Percentiles rank a stretch among this genome's conserved stretches.
phyloP scores from a whole-genome alignment of 2,888 invertebrate species.

The Parapristionchus giblindavisi region DNA sequence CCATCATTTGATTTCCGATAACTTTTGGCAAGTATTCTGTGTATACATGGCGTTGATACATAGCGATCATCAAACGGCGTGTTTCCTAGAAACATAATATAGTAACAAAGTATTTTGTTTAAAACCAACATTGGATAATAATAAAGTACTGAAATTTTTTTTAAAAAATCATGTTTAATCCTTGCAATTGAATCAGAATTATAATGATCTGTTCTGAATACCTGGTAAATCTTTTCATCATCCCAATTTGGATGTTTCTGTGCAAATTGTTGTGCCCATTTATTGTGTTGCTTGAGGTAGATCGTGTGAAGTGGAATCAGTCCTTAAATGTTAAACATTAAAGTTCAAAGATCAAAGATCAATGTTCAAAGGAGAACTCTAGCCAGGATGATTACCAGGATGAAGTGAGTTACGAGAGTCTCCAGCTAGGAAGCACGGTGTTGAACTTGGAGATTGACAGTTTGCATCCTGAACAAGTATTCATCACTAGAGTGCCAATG shows the following conservation, averaged over 20 bases:
- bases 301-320: slow-evolving; percentile 55
- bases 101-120: slow-evolving; percentile 34
- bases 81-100: too few species aligned
- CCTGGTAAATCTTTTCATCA: slow-evolving; percentile 53
- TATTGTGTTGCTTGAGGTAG: slow-evolving; percentile 62
- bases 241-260: slow-evolving; percentile 40
- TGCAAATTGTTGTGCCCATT: slow-evolving; percentile 48
- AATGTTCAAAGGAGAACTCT: background rate
- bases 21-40: slow-evolving; percentile 80
- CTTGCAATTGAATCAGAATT: background rate
- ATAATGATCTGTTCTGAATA: background rate
- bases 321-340: too few species aligned
- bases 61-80: slow-evolving; percentile 70
- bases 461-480: slow-evolving; percentile 43
- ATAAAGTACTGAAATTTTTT: too few species aligned
- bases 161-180: too few species aligned
- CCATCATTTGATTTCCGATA: slow-evolving; percentile 71
- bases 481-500: background rate
- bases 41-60: slow-evolving; percentile 74
- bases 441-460: slow-evolving; percentile 15
- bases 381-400: slow-evolving; percentile 36
- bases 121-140: too few species aligned
- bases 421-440: slow-evolving; percentile 50
- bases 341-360: too few species aligned
- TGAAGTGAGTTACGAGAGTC: slow-evolving; percentile 60